A percentile compares a stretch with the other conserved stretches of the same genome.
Conservation (phyloP, 2,113 vertebrate species). For the Percopsis transmontana region DNA sequence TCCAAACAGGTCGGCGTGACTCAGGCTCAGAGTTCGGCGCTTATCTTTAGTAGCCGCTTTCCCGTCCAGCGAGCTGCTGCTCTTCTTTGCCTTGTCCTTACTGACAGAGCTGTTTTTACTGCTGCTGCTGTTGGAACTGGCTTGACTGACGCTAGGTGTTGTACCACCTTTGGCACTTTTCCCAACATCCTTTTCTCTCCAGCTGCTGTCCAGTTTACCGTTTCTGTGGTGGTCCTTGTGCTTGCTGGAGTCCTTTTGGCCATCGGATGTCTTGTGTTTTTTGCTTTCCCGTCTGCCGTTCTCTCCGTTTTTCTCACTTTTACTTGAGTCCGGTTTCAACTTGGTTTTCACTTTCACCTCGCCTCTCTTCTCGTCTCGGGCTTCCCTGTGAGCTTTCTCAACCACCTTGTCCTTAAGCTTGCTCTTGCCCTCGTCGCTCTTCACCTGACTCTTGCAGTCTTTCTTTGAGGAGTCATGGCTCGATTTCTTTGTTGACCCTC, state of each 20-base stretch:
- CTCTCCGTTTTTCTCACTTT: conserved; percentile 61
- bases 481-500: conserved; percentile 46
- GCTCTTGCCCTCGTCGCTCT: conserved; percentile 60
- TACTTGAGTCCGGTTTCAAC: conserved; percentile 1
- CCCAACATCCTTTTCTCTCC: conserved; percentile 65
- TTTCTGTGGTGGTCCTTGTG: conserved; percentile 72
- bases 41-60: conserved; percentile 63
- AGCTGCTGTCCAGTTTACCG: conserved; percentile 64
- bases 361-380: conserved; percentile 59
- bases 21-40: conserved; percentile 80
- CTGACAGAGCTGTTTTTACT: conserved; percentile 40
- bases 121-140: conserved; percentile 38
- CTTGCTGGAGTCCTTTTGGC: conserved; percentile 65
- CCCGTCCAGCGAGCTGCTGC: conserved; percentile 23
- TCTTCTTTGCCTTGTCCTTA: conserved; percentile 57
- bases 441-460: conserved; percentile 70
- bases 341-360: conserved; percentile 63
- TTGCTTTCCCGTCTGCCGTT: conserved; percentile 54
- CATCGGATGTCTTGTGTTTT: conserved; percentile 56
- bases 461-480: conserved; percentile 77
- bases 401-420: conserved; percentile 53
- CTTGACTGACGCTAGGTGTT: conserved; percentile 13
- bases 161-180: conserved; percentile 47
- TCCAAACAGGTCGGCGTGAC: conserved; percentile 91
- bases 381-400: conserved; percentile 64